A percentile compares a stretch with the other conserved stretches of the same genome.
phyloP scores from a whole-genome alignment of 53 echinoderm and acorn worm genomes.

The Patiria pectinifera region DNA sequence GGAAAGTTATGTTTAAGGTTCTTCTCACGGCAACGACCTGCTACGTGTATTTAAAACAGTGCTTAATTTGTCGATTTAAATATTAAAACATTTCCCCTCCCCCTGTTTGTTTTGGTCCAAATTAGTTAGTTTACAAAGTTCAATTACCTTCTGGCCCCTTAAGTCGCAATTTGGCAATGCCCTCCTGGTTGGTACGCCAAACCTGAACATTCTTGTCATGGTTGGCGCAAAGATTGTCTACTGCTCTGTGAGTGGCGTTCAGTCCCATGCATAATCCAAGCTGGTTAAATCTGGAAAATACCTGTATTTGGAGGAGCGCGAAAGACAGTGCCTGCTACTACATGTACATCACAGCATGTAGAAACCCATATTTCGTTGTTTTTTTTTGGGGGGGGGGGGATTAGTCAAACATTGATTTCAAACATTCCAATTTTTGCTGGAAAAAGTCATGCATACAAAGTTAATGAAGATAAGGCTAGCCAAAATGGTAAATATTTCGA shows the following conservation, averaged over 20 bases:
- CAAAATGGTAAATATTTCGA: slow-evolving; percentile 7
- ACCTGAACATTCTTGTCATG: slow-evolving; percentile 8
- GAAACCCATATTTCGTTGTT: neutral
- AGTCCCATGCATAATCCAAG: slow-evolving; percentile 17
- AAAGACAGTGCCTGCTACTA: neutral
- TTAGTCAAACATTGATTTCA: neutral
- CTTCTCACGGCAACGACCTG: neutral
- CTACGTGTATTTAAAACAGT: neutral
- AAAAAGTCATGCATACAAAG: neutral
- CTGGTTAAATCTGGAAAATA: slow-evolving; percentile 17
- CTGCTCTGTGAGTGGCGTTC: slow-evolving; percentile 18
- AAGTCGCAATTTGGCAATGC: slow-evolving; percentile 8
- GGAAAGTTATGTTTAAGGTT: neutral
- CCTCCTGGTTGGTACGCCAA: slow-evolving; percentile 24
- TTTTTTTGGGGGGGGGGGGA: neutral
- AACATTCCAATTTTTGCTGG: neutral
- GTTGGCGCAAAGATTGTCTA: slow-evolving; percentile 14
- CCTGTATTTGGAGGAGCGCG: neutral
- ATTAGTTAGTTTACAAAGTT: neutral
- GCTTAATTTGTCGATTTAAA: neutral
- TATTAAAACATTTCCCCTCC: neutral
- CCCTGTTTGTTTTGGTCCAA: neutral
- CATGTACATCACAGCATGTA: slow-evolving; percentile 4
- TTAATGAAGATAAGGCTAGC: slow-evolving; percentile 1
- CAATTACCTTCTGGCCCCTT: neutral